Conservation (phyloP, 1,140 invertebrate species). For the Drosophila takahashii region DNA sequence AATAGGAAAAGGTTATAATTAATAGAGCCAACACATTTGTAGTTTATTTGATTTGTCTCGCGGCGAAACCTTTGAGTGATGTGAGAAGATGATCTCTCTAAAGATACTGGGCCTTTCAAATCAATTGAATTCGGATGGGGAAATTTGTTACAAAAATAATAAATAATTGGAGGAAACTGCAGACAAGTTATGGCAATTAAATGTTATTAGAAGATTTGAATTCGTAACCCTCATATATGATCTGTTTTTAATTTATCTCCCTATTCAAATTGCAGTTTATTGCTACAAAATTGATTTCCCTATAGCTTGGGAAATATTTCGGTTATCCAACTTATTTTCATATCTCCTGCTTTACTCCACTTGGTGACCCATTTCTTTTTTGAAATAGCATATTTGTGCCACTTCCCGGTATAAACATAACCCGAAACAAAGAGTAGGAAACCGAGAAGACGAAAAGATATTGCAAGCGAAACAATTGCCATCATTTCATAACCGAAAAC, state of each 20-base stretch:
- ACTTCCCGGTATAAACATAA: conserved; percentile 49
- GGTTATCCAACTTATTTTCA: conserved; percentile 31
- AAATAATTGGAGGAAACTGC: conserved; percentile 30
- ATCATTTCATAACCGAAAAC: conserved; percentile 71
- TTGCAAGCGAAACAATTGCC: conserved; percentile 70
- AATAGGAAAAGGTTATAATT: conserved; percentile 29
- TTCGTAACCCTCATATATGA: conserved; percentile 19
- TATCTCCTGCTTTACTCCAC: conserved; percentile 1
- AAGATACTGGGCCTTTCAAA: conserved; percentile 19
- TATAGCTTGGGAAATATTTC: conserved; percentile 28
- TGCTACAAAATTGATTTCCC: conserved; percentile 47
- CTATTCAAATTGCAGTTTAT: neutral
- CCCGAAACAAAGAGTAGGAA: conserved; percentile 29
- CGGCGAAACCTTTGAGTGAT: conserved; percentile 10
- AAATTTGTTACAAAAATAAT: conserved; percentile 14
- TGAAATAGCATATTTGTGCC: conserved; percentile 28
- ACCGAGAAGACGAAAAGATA: conserved; percentile 40
- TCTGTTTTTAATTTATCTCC: neutral
- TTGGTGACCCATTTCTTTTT: conserved; percentile 49
- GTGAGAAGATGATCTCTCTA: conserved; percentile 31
- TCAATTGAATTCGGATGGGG: conserved; percentile 29
- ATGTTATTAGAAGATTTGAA: conserved; percentile 4
- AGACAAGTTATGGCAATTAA: conserved; percentile 28
- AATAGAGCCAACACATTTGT: conserved; percentile 26
- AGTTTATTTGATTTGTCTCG: conserved; percentile 13